Evolutionary conservation across 2,797 vertebrate genomes (phyloP).

Genomic region (Epinephelus awoara): DNA sequence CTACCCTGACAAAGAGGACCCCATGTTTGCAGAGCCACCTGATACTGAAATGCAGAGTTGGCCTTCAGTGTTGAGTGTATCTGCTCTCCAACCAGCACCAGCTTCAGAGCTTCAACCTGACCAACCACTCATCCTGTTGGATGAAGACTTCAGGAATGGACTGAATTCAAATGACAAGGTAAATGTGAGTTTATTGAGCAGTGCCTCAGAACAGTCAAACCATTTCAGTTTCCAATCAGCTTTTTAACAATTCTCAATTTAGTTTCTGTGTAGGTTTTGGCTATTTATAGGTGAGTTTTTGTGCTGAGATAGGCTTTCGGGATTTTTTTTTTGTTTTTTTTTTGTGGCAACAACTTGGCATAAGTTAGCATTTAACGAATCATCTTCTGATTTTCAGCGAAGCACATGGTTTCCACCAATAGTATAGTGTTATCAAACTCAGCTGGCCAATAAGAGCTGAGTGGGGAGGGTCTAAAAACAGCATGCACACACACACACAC

Average conservation of each 20-base stretch:
- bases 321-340: too few species aligned
- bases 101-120: slow-evolving; percentile 56
- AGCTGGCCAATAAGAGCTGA: too few species aligned
- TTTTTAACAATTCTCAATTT: not conserved
- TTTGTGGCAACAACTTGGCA: too few species aligned
- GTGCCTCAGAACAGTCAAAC: not conserved
- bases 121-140: slow-evolving; percentile 30
- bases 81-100: slow-evolving; percentile 83
- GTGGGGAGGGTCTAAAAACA: too few species aligned
- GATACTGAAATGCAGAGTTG: slow-evolving; percentile 70
- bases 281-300: not conserved
- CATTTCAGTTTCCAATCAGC: not conserved
- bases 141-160: slow-evolving; percentile 28
- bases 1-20: slow-evolving; percentile 77
- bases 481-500: too few species aligned
- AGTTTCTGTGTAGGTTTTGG: not conserved
- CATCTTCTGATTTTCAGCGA: too few species aligned
- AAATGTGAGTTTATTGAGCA: slow-evolving; percentile 20
- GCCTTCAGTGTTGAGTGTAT: slow-evolving; percentile 80
- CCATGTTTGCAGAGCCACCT: slow-evolving; percentile 60
- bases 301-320: too few species aligned
- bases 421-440: too few species aligned
- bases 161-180: slow-evolving; percentile 40
- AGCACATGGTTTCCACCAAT: too few species aligned
- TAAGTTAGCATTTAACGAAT: too few species aligned